A percentile compares a stretch with the other conserved stretches of the same genome.
These are phyloP conservation scores for Halichoeres trimaculatus DNA, from an alignment of 2,113 vertebrate species.

Conservation along the genomic window DNA sequence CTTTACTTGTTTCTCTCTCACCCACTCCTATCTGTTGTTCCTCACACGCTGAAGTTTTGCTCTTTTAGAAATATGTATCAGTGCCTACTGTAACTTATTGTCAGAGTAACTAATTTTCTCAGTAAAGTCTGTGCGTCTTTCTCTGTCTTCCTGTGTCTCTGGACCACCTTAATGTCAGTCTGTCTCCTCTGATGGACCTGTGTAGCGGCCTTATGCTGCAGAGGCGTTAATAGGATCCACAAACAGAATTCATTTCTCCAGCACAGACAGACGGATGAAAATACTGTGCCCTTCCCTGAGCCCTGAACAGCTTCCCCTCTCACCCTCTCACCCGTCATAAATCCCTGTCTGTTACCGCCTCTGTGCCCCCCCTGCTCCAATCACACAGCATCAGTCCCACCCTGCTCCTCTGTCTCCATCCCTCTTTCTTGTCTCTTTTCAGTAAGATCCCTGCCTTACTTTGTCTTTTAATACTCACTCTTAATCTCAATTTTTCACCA, in stretches of 20 bases:
- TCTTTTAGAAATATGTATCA: not conserved
- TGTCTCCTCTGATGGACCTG: slow-evolving; percentile 41
- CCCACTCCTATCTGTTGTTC: not conserved
- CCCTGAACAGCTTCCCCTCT: slow-evolving; percentile 26
- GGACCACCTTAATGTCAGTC: slow-evolving; percentile 30
- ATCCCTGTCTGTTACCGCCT: slow-evolving; percentile 54
- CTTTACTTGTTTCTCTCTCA: not conserved
- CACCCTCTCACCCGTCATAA: slow-evolving; percentile 47
- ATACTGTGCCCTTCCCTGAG: slow-evolving; percentile 42
- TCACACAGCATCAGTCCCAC: not conserved
- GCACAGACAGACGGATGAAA: slow-evolving; percentile 43
- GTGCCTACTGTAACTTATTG: not conserved
- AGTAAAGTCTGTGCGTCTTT: not conserved
- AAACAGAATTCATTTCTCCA: slow-evolving; percentile 62
- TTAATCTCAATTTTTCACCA: slow-evolving; percentile 56
- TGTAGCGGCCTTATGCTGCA: slow-evolving; percentile 43
- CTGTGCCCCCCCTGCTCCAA: slow-evolving; percentile 7
- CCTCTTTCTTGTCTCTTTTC: slow-evolving; percentile 25
- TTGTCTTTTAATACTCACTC: slow-evolving; percentile 58
- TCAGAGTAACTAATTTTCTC: slow-evolving; percentile 11
- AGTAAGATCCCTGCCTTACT: slow-evolving; percentile 32
- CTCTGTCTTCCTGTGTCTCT: not conserved
- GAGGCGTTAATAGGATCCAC: slow-evolving; percentile 73
- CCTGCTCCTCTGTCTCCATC: not conserved
- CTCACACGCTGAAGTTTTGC: slow-evolving; percentile 1